Evolutionary conservation across 1,140 invertebrate species (phyloP), one percentile per base, ranked within the genome.

Genomic region (Dreissena polymorpha): DNA sequence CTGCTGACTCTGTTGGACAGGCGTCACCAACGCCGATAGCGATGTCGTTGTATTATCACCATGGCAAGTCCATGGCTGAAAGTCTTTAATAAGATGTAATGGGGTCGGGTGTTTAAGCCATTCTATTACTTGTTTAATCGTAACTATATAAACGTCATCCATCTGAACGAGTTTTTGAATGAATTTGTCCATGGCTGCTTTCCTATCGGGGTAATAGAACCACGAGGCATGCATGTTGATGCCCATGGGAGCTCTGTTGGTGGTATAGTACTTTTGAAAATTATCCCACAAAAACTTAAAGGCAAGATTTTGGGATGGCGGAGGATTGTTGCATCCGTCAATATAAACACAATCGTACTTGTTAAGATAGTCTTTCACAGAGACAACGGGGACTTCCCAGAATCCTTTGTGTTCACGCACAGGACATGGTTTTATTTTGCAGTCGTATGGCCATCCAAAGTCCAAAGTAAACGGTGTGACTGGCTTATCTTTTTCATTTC

Each of bases 321-420:
- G 86, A 0, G 85, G 77, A 25, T 80, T 86, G 21, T 83, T 84
- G 72, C 85, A 86, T 14, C 86, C 88, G 73, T 86, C 87, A 14
- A 89, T 85, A 67, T 89, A 88, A 25, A 89, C 89, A 79, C 87
- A 88, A 21, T 87, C 86, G 65, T 86, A 86, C 60, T 83, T 72
- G 16, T 85, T 85, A 18, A 85, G 53, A 76, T 88, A 84, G 69
- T 87, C 88, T 72, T 85, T 86, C 18, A 90, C 68, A 5, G 89
- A 86, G 10, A 88, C 82, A 10, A 89, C 86, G 7, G 88, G 89
- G 7, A 91, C 86, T 86, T 90, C 88, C 90, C 90, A 91, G 51
- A 90, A 85, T 14, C 88, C 87, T 57, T 85, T 87, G 64, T 88
- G 88, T 13, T 55, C 10, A 23, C 51, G 27, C 14, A 25, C 70